Evolutionary conservation across 2,113 vertebrate genomes (phyloP).

Genomic region (Hylia prasina): DNA sequence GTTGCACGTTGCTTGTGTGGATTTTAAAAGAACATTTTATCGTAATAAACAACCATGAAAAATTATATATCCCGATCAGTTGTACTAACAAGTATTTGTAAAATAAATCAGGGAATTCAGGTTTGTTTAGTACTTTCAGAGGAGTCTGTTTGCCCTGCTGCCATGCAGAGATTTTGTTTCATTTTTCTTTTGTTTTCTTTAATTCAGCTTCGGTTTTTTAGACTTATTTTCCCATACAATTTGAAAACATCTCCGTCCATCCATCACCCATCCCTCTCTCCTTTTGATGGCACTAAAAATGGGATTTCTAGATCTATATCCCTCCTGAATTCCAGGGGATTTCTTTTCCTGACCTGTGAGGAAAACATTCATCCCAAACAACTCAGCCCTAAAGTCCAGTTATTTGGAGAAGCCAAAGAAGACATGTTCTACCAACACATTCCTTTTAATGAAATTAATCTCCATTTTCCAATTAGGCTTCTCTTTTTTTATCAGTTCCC

Average conservation of each 20-base stretch:
- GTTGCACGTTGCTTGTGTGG: neutral
- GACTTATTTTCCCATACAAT: neutral
- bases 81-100: neutral
- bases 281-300: neutral
- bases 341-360: neutral
- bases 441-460: slow-evolving; percentile 37
- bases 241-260: neutral
- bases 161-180: neutral
- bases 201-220: neutral
- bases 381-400: neutral
- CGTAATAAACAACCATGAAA: neutral
- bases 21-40: neutral
- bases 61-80: neutral
- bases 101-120: neutral
- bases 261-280: neutral
- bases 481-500: slow-evolving; percentile 41
- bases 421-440: neutral
- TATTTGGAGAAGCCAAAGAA: neutral
- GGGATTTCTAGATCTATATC: neutral
- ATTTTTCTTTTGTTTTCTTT: neutral
- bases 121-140: neutral
- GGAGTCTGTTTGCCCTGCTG: neutral
- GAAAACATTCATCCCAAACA: neutral
- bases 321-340: neutral
- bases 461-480: slow-evolving; percentile 53